Percentiles rank a stretch among this genome's conserved stretches.
These are phyloP conservation scores for Gerris lacustris DNA, from an alignment of 2,888 invertebrate genomes.

Conservation along the genomic window DNA sequence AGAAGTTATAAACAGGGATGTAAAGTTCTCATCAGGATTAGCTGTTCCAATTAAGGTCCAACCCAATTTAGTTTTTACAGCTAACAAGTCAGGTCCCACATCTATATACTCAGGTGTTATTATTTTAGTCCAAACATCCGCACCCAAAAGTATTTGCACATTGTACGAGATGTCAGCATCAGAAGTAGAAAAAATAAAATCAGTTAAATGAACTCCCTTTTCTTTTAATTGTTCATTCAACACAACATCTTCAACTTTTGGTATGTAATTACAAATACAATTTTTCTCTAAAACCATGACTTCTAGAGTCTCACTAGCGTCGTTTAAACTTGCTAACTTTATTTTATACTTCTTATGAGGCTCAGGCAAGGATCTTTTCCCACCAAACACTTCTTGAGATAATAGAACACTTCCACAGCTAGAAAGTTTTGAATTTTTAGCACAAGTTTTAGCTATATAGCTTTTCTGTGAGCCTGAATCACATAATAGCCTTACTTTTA, in stretches of 20 bases:
- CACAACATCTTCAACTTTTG: conserved; percentile 9
- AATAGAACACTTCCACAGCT: too few relatives aligned
- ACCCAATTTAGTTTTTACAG: conserved; percentile 19
- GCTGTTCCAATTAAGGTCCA: conserved; percentile 17
- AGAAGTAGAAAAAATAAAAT: neutral
- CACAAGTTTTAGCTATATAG: too few relatives aligned
- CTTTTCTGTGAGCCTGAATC: too few relatives aligned
- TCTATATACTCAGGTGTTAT: conserved; percentile 16
- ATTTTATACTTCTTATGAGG: too few relatives aligned
- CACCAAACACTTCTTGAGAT: too few relatives aligned
- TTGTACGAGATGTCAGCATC: conserved; percentile 8
- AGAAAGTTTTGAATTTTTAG: too few relatives aligned
- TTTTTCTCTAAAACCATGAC: conserved; percentile 16
- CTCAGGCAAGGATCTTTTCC: too few relatives aligned
- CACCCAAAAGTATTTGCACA: conserved; percentile 18
- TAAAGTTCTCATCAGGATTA: neutral
- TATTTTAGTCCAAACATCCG: conserved; percentile 19
- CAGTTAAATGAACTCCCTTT: conserved; percentile 17
- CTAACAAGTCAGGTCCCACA: conserved; percentile 9
- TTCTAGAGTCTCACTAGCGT: conserved; percentile 4
- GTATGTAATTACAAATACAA: conserved; percentile 14
- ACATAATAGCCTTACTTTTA: too few relatives aligned
- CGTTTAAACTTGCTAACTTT: conserved; percentile 8
- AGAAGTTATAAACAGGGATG: conserved; percentile 13
- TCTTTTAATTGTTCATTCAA: conserved; percentile 7